A percentile compares a stretch with the other conserved stretches of the same genome.
These are phyloP conservation scores for Potorous gilbertii DNA, from an alignment of 2,797 vertebrate genomes.

Conservation along the genomic window DNA sequence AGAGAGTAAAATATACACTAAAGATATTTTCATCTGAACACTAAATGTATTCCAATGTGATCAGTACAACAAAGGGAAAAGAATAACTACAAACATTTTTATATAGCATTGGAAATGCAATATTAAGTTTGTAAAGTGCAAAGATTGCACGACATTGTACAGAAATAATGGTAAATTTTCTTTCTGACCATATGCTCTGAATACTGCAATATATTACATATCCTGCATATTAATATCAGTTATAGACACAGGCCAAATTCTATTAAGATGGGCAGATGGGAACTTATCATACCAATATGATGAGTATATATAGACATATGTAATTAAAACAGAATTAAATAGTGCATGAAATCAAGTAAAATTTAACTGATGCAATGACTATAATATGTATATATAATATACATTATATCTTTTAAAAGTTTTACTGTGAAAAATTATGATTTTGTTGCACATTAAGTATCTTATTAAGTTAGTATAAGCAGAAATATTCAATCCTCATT, in stretches of 20 bases:
- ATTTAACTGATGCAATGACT: not conserved
- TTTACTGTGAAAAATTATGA: constrained; percentile 52
- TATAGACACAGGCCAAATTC: not conserved
- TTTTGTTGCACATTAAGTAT: constrained; percentile 49
- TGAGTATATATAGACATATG: constrained; percentile 2
- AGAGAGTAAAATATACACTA: constrained; percentile 57
- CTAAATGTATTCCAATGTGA: constrained; percentile 59
- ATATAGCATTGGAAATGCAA: constrained; percentile 42
- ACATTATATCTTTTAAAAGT: constrained; percentile 52
- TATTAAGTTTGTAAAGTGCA: constrained; percentile 63
- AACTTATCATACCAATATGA: not conserved
- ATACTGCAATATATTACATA: not conserved
- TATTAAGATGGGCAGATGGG: constrained; percentile 45
- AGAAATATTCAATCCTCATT: constrained; percentile 13
- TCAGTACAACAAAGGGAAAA: constrained; percentile 59
- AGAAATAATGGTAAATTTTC: constrained; percentile 29
- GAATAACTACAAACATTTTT: constrained; percentile 61
- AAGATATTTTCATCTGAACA: constrained; percentile 52
- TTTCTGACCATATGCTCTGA: not conserved
- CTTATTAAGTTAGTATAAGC: constrained; percentile 49
- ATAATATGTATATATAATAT: not conserved
- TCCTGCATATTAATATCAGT: constrained; percentile 36
- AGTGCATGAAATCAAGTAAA: not conserved
- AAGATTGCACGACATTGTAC: constrained; percentile 45
- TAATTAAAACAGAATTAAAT: not conserved